phyloP scores from a whole-genome alignment of 2,113 vertebrate species.

The Scophthalmus maximus region DNA sequence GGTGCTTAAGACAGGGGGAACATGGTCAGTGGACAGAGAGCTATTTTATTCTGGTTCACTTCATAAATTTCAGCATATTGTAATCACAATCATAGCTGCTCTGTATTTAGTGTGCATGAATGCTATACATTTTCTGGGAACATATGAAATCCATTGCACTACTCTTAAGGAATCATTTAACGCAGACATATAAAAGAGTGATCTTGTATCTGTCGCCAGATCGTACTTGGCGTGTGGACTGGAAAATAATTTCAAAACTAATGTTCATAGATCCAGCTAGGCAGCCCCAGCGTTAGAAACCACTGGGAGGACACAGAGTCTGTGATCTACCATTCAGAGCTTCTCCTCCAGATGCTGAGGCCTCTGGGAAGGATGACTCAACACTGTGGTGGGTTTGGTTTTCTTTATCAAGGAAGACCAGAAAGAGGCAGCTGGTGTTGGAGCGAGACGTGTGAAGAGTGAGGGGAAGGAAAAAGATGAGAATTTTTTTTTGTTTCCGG shows the following conservation, averaged over 20 bases:
- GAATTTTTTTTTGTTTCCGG: constrained; percentile 17
- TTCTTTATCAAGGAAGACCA: constrained; percentile 40
- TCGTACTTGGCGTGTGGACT: background rate
- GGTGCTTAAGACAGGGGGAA: too few relatives aligned
- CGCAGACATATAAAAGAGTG: background rate
- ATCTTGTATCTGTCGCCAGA: constrained; percentile 5
- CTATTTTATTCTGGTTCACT: background rate
- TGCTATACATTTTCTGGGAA: background rate
- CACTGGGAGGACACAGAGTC: constrained; percentile 18
- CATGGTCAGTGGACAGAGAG: background rate
- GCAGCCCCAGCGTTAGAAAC: constrained; percentile 12
- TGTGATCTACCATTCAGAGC: constrained; percentile 44
- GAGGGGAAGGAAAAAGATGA: constrained; percentile 24
- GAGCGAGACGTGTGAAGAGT: constrained; percentile 21
- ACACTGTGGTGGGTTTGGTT: constrained; percentile 52
- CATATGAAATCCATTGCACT: constrained; percentile 3
- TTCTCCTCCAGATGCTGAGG: constrained; percentile 53
- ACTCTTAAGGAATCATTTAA: constrained; percentile 2
- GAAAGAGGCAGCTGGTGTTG: constrained; percentile 8
- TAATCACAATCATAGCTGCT: constrained; percentile 5
- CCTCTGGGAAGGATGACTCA: constrained; percentile 69
- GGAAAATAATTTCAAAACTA: constrained; percentile 27
- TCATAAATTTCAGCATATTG: constrained; percentile 35
- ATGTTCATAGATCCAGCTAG: constrained; percentile 1
- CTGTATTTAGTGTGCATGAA: constrained; percentile 15